phyloP scores from a whole-genome alignment of 2,113 vertebrate genomes.

The Tragelaphus strepsiceros region DNA sequence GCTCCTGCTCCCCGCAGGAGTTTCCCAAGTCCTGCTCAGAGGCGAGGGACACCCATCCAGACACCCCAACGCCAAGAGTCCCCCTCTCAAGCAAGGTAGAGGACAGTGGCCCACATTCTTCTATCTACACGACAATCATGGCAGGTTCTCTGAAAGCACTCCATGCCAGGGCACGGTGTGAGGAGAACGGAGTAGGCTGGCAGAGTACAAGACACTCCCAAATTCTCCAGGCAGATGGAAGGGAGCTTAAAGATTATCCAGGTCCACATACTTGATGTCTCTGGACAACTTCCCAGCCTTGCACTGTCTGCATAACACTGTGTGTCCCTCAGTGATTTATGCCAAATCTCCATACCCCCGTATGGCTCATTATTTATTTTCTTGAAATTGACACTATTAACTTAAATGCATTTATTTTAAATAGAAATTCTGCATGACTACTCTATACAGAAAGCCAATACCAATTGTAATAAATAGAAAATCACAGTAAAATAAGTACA shows the following conservation, averaged over 20 bases:
- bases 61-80: background rate
- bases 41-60: background rate
- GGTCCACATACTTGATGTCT: background rate
- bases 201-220: background rate
- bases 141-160: background rate
- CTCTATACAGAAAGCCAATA: background rate
- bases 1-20: background rate
- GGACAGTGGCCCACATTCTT: background rate
- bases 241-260: background rate
- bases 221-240: background rate
- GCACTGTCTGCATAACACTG: background rate
- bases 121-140: background rate
- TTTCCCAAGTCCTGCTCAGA: background rate
- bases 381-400: slow-evolving; percentile 19
- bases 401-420: slow-evolving; percentile 23
- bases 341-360: background rate
- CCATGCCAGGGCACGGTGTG: background rate
- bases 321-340: background rate
- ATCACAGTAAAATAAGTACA: background rate
- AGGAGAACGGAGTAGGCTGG: background rate
- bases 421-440: slow-evolving; percentile 15
- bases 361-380: background rate
- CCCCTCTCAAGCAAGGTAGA: background rate
- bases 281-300: background rate
- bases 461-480: slow-evolving; percentile 24